Conservation (phyloP, 2,797 vertebrate genomes). For the Sciurus carolinensis region DNA sequence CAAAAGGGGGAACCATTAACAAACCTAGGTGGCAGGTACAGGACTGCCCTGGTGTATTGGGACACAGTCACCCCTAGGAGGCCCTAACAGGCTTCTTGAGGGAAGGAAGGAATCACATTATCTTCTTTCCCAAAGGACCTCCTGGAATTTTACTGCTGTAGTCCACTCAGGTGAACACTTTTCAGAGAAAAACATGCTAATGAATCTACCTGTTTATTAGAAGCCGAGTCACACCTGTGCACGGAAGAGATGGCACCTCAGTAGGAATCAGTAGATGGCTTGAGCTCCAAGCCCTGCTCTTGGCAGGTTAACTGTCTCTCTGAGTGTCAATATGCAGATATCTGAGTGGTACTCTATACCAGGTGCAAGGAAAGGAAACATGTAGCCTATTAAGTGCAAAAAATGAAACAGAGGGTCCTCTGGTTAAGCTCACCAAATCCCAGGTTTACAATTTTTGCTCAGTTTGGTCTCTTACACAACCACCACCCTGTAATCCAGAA, state of each 20-base stretch:
- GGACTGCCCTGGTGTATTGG: not conserved
- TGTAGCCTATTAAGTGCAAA: not conserved
- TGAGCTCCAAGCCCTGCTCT: not conserved
- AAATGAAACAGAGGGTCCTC: not conserved
- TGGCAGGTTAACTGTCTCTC: not conserved
- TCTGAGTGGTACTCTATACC: not conserved
- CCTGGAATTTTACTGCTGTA: not conserved
- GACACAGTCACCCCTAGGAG: not conserved
- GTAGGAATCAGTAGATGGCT: not conserved
- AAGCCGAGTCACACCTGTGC: not conserved
- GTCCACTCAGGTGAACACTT: not conserved
- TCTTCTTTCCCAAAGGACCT: not conserved
- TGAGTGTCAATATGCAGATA: not conserved
- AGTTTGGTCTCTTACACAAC: not conserved
- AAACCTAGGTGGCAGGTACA: not conserved
- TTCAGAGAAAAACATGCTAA: not conserved
- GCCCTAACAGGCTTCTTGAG: not conserved
- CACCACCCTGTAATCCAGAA: not conserved
- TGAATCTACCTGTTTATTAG: not conserved
- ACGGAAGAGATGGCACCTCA: not conserved
- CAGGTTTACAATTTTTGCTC: not conserved
- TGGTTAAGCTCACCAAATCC: not conserved
- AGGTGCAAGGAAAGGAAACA: not conserved
- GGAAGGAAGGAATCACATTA: not conserved
- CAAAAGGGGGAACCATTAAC: not conserved